phyloP scores from a whole-genome alignment of 2,113 vertebrate genomes.

The Pteruthius melanotis region DNA sequence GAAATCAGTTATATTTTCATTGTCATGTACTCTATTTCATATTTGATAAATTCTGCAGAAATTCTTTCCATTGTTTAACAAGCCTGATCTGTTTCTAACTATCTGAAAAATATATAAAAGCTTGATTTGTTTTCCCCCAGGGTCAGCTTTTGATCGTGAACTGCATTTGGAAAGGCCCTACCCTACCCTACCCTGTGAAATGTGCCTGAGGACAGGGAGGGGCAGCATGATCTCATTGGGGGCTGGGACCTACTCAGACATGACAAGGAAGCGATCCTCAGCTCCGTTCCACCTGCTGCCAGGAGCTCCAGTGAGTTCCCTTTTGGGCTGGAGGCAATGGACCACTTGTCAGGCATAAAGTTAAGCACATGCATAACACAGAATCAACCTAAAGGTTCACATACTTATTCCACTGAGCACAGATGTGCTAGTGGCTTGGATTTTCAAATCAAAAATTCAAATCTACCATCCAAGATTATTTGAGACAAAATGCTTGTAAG shows the following conservation, averaged over 20 bases:
- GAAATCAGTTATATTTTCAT: neutral
- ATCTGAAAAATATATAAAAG: neutral
- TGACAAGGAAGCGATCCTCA: neutral
- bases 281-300: neutral
- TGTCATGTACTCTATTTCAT: neutral
- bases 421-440: neutral
- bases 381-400: neutral
- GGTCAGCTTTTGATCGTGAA: neutral
- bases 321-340: neutral
- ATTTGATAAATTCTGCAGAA: neutral
- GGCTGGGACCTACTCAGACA: accelerated
- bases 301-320: neutral
- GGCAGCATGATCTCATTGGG: accelerated
- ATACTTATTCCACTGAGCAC: neutral
- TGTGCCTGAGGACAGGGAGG: neutral
- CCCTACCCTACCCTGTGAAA: neutral
- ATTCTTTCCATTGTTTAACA: neutral
- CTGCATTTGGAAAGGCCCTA: neutral
- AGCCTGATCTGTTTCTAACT: neutral
- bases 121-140: neutral
- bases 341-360: neutral
- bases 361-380: neutral
- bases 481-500: neutral
- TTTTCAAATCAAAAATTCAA: neutral
- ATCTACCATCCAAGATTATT: neutral